Base-by-base conservation (phyloP, 1,140 invertebrate species). In the Mya arenaria region DNA sequence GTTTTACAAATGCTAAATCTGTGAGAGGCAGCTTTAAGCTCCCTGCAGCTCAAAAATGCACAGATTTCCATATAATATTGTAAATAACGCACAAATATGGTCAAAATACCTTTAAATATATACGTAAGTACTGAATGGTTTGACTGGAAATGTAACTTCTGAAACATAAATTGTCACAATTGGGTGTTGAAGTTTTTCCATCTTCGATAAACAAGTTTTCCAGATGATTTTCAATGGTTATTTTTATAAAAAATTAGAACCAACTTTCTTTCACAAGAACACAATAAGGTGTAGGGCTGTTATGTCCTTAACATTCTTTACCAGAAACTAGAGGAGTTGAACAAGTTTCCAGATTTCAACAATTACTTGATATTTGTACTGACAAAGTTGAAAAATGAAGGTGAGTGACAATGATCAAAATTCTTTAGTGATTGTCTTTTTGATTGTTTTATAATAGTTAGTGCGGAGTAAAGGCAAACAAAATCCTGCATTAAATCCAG, bases 361-460 rank as follows among this genome's bases (percentile, higher is more conserved):
- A 99, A 99, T 91, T 99, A 99, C 94, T 94, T 99, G 86, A 99
- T 99, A 91, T 99, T 98, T 94, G 98, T 99, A 86, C 94, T 99
- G 82, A 99, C 98, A 60, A 98, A 99, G 95, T 93, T 99, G 80
- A 96, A 96, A 87, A 95, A 95, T 80, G 97, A 99, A 96, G 95
- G 96, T 95, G 94, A 94, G 90, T 73, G 25, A 30, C 39, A 56
- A 34, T 36, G 25, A 52, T n/a, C 2, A 3, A 23, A 3, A 3
- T 4, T 4, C 48, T 52, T 52, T 1, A 52, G 25, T 10, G 25
- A 4, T 52, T 52, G 2, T 52, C 19, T 52, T 23, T 52, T 1
- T 52, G 17, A 52, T 52, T 52, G 48, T 48, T 10, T 48, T n/a
- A 48, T 48, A 48, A n/a, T n/a, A 52, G 4, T 23, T 23, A 52